Evolutionary conservation across 2,113 vertebrate genomes (phyloP).

Genomic region (Colaptes auratus): DNA sequence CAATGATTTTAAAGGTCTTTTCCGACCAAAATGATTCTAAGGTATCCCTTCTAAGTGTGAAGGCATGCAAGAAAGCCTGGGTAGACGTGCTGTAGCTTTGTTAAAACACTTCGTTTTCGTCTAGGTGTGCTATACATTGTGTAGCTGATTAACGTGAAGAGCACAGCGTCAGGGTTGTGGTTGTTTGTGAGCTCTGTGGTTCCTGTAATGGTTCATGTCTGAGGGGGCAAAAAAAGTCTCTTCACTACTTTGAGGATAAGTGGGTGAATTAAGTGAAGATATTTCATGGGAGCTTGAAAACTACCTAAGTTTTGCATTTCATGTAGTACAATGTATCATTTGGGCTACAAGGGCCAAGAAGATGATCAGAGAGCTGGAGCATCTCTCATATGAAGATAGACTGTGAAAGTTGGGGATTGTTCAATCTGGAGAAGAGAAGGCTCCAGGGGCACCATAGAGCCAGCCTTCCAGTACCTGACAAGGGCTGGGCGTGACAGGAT

Average conservation of each 20-base stretch:
- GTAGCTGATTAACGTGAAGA: rapidly evolving
- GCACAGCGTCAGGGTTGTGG: rapidly evolving
- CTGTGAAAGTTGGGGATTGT: too few species aligned
- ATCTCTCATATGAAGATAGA: too few species aligned
- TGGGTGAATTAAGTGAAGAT: neutral
- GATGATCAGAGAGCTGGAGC: too few species aligned
- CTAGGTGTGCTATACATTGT: too few species aligned
- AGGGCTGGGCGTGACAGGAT: too few species aligned
- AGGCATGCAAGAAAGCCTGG: rapidly evolving
- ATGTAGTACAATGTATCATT: neutral
- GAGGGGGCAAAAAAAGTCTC: neutral
- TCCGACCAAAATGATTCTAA: too few species aligned
- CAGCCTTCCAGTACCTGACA: too few species aligned
- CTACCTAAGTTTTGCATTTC: neutral
- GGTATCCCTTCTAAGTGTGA: rapidly evolving
- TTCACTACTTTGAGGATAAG: neutral
- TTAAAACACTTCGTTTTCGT: neutral
- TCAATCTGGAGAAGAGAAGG: too few species aligned
- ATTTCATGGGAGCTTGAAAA: neutral
- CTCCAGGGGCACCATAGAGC: too few species aligned
- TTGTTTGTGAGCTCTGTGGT: too few species aligned
- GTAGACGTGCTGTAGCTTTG: neutral
- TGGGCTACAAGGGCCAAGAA: neutral
- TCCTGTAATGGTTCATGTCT: neutral
- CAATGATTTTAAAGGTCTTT: too few species aligned